Evolutionary conservation across 1,140 invertebrate genomes (phyloP).

Genomic region (Tetranychus cinnabarinus): DNA sequence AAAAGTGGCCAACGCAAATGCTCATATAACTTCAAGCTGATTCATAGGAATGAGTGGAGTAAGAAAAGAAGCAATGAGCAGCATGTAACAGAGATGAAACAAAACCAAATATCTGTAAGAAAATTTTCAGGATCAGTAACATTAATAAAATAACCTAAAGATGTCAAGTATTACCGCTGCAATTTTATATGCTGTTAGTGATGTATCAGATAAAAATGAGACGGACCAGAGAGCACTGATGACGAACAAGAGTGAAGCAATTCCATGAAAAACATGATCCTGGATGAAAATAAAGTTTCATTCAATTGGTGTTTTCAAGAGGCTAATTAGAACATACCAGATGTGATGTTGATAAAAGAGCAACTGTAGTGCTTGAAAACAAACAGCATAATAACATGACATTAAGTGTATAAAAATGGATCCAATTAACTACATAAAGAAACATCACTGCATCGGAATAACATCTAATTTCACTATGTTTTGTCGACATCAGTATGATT

Average conservation of each 20-base stretch:
- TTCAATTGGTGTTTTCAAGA: too few relatives aligned
- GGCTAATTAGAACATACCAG: too few relatives aligned
- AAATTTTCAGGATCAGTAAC: too few relatives aligned
- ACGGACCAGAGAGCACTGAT: too few relatives aligned
- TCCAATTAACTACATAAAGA: neutral
- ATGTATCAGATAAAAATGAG: too few relatives aligned
- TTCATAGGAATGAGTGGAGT: neutral
- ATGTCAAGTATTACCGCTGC: too few relatives aligned
- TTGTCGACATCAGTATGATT: neutral
- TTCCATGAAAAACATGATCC: too few relatives aligned
- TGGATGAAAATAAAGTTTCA: too few relatives aligned
- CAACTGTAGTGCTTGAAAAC: neutral
- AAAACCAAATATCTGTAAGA: too few relatives aligned
- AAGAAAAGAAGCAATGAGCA: neutral
- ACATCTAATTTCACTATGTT: neutral
- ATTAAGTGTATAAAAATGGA: neutral
- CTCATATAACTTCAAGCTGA: neutral
- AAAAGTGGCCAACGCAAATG: neutral
- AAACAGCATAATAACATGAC: neutral
- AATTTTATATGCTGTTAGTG: too few relatives aligned
- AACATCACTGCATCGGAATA: neutral
- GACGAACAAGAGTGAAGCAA: too few relatives aligned
- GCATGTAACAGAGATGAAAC: neutral
- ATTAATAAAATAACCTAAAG: too few relatives aligned
- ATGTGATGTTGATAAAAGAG: neutral